phyloP scores from a whole-genome alignment of 2,113 vertebrate genomes.

The Lamprologus tigripictilis region DNA sequence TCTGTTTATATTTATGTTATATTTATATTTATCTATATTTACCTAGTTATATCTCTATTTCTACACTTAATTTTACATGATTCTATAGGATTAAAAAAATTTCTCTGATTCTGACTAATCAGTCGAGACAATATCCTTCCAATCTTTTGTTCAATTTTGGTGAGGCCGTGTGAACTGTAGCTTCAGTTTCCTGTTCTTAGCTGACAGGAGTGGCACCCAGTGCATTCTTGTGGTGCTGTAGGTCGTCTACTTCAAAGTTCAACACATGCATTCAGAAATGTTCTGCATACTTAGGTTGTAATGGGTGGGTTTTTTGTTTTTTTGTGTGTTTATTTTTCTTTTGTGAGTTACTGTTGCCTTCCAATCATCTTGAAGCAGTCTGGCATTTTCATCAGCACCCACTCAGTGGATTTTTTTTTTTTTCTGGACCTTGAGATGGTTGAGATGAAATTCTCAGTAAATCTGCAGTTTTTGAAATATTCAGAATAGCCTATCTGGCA shows the following conservation, averaged over 20 bases:
- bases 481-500: background rate
- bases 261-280: background rate
- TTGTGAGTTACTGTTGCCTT: background rate
- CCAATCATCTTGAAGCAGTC: background rate
- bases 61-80: background rate
- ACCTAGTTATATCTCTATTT: background rate
- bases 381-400: background rate
- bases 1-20: background rate
- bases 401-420: background rate
- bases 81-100: background rate
- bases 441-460: background rate
- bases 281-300: background rate
- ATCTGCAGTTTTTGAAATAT: background rate
- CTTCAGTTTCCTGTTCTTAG: background rate
- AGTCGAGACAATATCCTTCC: background rate
- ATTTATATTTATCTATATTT: background rate
- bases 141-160: background rate
- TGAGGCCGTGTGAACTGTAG: background rate
- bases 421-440: background rate
- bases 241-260: background rate
- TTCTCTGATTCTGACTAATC: background rate
- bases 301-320: background rate
- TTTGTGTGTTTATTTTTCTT: background rate
- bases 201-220: background rate
- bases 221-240: background rate